phyloP scores from a whole-genome alignment of 2,888 invertebrate genomes.

The Synergus gifuensis region DNA sequence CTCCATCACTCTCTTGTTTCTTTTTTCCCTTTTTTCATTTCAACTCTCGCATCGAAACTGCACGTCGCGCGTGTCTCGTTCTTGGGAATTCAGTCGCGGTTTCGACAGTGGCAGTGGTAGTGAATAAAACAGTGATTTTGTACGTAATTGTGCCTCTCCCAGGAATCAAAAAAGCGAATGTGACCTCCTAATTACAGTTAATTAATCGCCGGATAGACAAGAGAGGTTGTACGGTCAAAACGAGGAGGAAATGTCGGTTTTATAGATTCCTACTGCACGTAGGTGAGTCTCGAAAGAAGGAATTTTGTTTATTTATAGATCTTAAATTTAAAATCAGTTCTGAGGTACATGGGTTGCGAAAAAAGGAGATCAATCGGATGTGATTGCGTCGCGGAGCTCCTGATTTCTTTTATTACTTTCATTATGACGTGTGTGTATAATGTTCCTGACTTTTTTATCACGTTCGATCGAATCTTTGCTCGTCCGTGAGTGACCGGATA shows the following conservation, averaged over 20 bases:
- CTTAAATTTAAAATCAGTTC: conserved; percentile 21
- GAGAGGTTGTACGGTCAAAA: not conserved
- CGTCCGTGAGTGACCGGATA: conserved; percentile 28
- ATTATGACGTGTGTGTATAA: not conserved
- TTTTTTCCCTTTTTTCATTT: conserved; percentile 8
- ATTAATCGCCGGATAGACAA: not conserved
- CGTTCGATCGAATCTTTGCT: conserved; percentile 5
- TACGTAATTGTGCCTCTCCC: not conserved
- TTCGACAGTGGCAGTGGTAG: not conserved
- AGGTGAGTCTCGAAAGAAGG: conserved; percentile 22
- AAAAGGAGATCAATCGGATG: not conserved
- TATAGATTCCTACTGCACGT: conserved; percentile 37
- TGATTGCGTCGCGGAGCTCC: not conserved
- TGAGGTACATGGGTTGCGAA: not conserved
- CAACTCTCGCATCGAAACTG: conserved; percentile 15
- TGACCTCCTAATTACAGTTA: not conserved
- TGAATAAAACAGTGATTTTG: conserved; percentile 12
- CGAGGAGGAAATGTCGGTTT: conserved; percentile 29
- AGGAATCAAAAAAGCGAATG: not conserved
- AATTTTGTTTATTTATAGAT: conserved; percentile 38
- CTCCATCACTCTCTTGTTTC: not conserved
- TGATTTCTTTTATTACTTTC: not conserved
- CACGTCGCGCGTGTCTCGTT: conserved; percentile 26
- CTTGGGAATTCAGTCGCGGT: not conserved
- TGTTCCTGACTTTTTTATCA: conserved; percentile 15